Conservation (phyloP, 2,888 invertebrate species). For the Rapana venosa region DNA sequence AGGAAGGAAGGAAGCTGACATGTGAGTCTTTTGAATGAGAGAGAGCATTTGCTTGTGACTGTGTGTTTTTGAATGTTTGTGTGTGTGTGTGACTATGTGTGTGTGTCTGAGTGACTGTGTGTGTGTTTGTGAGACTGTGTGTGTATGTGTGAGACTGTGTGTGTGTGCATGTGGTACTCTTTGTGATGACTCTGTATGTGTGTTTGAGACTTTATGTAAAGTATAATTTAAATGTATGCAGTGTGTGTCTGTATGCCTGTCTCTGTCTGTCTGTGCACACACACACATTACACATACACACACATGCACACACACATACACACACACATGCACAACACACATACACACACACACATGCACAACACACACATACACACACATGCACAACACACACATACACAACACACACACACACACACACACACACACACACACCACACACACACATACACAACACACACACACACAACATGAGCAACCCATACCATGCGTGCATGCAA, state of each 20-base stretch:
- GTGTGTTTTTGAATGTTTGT: not conserved
- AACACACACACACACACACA: no score
- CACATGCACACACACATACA: no score
- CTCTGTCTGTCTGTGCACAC: not conserved
- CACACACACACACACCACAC: no score
- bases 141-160: not conserved
- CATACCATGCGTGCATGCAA: no score
- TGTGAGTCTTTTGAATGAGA: not conserved
- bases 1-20: no score
- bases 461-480: no score
- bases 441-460: not conserved
- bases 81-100: not conserved
- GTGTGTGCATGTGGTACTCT: not conserved
- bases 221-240: no score
- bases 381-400: no score
- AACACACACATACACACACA: no score
- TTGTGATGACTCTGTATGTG: not conserved
- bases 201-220: not conserved
- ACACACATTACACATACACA: not conserved
- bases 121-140: not conserved
- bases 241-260: no score
- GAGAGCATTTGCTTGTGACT: not conserved
- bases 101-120: not conserved
- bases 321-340: no score
- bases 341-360: no score